Evolutionary conservation across 2,113 vertebrate species (phyloP).

Genomic region (Mus musculus): DNA sequence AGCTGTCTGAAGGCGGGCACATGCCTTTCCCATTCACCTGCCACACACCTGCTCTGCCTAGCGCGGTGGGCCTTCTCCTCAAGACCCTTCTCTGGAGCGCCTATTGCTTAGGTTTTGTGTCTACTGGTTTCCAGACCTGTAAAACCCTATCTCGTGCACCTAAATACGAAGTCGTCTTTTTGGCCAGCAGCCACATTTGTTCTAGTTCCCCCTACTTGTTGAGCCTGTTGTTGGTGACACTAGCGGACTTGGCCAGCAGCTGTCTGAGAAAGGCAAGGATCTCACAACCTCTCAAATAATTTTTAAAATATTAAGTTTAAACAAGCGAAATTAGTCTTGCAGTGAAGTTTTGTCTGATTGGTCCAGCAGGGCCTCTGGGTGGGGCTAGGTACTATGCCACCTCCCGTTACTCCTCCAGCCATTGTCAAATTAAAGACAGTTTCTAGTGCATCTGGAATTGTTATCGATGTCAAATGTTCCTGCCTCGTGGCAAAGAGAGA

Average conservation of each 20-base stretch:
- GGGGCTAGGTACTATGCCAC: neutral
- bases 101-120: constrained; percentile 44
- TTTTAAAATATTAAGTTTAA: neutral
- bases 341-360: neutral
- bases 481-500: neutral
- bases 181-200: neutral
- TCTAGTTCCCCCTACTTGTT: neutral
- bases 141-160: neutral
- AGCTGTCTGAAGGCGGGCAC: constrained; percentile 29
- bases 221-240: neutral
- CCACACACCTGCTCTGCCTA: neutral
- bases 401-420: neutral
- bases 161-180: neutral
- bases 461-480: neutral
- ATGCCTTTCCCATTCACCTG: neutral
- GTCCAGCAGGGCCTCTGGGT: neutral
- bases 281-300: neutral
- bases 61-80: neutral
- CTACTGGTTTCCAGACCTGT: neutral
- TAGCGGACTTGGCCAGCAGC: neutral
- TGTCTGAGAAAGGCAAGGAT: neutral
- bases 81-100: rapidly evolving
- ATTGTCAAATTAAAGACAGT: neutral
- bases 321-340: neutral
- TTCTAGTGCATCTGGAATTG: constrained; percentile 7